Percentiles rank a stretch among this genome's conserved stretches.
Conservation (phyloP, 1,140 invertebrate genomes). For the fruit fly (Drosophila melanogaster) region Release_6_plus_ISO1_MT NT_037436.4:22681501-22682000, state of each 20-base stretch:
- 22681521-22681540: background rate
- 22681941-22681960: slow-evolving; percentile 34
- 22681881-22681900: slow-evolving; percentile 79
- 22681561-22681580: slow-evolving; percentile 24
- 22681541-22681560: background rate
- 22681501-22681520: no score
- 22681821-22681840: slow-evolving; percentile 64
- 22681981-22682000: slow-evolving; percentile 17
- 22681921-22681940: slow-evolving; percentile 71
- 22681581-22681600: slow-evolving; percentile 73
- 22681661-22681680: slow-evolving; percentile 56
- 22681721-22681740: slow-evolving; percentile 57
- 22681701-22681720: slow-evolving; percentile 6
- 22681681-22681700: slow-evolving; percentile 30
- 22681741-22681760: slow-evolving; percentile 74
- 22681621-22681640: slow-evolving; percentile 69
- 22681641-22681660: slow-evolving; percentile 80
- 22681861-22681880: slow-evolving; percentile 67
- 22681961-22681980: slow-evolving; percentile 40
- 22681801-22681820: slow-evolving; percentile 75
- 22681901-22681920: slow-evolving; percentile 84
- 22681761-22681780: slow-evolving; percentile 82
- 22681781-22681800: slow-evolving; percentile 84
- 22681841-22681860: slow-evolving; percentile 47
- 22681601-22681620: slow-evolving; percentile 76